These are phyloP conservation scores for Daubentonia madagascariensis DNA, from an alignment of 2,113 vertebrate species.

Conservation along the genomic window DNA sequence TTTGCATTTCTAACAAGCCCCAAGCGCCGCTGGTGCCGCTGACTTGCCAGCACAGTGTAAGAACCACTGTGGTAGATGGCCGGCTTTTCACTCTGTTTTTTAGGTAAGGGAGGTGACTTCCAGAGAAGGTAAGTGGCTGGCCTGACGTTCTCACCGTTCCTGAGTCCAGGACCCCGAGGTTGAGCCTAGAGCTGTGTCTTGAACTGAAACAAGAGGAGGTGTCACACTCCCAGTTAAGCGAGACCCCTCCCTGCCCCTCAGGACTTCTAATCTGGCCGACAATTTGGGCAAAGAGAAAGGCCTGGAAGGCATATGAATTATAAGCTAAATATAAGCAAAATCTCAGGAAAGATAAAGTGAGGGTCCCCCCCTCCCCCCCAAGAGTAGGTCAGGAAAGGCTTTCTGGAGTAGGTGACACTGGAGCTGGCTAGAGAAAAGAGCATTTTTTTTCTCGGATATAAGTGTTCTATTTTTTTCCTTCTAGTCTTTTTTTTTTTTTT, in stretches of 20 bases:
- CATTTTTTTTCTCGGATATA: not conserved
- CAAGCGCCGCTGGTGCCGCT: too few relatives aligned
- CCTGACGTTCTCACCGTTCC: not conserved
- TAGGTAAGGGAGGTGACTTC: not conserved
- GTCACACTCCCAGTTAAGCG: not conserved
- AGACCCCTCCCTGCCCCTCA: not conserved
- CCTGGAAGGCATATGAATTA: not conserved
- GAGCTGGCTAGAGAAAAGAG: not conserved
- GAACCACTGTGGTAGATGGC: rapidly evolving
- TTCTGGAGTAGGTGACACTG: not conserved
- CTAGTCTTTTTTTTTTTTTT: not conserved
- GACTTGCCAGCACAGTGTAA: not conserved
- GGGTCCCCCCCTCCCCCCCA: too few relatives aligned
- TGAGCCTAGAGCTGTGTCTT: not conserved
- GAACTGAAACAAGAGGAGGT: not conserved
- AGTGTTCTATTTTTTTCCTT: not conserved
- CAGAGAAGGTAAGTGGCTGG: too few relatives aligned
- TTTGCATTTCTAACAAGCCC: not conserved
- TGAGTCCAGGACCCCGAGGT: not conserved
- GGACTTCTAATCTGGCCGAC: not conserved
- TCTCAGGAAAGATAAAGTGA: not conserved
- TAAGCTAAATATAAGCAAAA: not conserved
- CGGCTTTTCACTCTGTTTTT: not conserved
- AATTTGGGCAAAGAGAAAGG: not conserved
- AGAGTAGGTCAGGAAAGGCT: not conserved